Evolutionary conservation across 2,888 invertebrate genomes (phyloP), one percentile per base, ranked within the genome.

Genomic region (Drosophila pullipes): DNA sequence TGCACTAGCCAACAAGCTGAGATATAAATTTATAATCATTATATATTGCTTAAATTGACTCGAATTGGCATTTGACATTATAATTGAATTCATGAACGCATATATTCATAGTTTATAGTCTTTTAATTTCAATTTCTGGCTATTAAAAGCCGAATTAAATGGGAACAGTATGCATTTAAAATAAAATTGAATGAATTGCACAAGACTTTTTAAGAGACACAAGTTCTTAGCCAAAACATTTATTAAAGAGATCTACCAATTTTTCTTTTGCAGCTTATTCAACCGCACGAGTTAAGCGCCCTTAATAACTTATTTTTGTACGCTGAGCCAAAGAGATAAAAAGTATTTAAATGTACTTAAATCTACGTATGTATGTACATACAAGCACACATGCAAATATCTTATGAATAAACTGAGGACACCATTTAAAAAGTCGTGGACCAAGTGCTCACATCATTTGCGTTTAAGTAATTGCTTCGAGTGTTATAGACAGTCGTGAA

Each of bases 21-120:
- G 76, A 82, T 83, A 89, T 89, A 89, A 88, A 91, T 84, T 91
- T 83, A 74, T 50, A 50, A 72, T 66, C 78, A 83, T 88, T 81
- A 72, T 69, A 25, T 69, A 52, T 60, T 69, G 73, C 74, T 88
- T 78, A 76, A 54, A 68, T 59, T 52, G 10, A 39, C 30, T 49
- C 31, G 30, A 63, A 65, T 65, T 67, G 61, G 33, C 60, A 63
- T 68, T 77, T 74, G 75, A 60, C 83, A 81, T 66, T 83, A 59
- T 72, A 74, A 67, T 57, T 39, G 9, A 63, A 67, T 69, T 74
- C 31, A 71, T 47, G 47, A 35, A 44, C 64, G 33, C 39, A 64
- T 67, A 52, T 64, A 55, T 64, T 41, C 25, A 55, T 65, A 31
- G 74, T 49, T 4, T 35, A 13, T 35, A 72, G 58, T 60, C 76